A percentile compares a stretch with the other conserved stretches of the same genome.
Evolutionary conservation across 2,888 invertebrate genomes (phyloP).

Genomic region (Hylaea fasciaria): DNA sequence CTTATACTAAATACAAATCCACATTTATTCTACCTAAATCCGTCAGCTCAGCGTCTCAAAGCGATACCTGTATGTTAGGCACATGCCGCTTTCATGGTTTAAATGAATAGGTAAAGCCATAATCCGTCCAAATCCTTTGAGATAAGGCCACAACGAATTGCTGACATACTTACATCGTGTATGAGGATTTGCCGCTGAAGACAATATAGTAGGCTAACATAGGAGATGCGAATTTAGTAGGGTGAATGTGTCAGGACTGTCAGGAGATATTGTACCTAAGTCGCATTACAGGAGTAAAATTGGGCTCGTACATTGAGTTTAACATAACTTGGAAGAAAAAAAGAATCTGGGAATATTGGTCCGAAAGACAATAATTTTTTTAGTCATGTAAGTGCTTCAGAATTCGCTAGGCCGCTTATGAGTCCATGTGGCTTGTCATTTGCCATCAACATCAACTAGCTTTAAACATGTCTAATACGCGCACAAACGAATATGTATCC

Average conservation of each 20-base stretch:
- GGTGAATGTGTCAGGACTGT: neutral
- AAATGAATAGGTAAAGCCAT: constrained; percentile 37
- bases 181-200: constrained; percentile 26
- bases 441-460: too few relatives aligned
- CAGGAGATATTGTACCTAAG: neutral
- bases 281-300: neutral
- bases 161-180: constrained; percentile 27
- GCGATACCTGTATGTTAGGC: neutral
- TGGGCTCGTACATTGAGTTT: too few relatives aligned
- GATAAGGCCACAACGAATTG: constrained; percentile 38
- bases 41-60: constrained; percentile 1
- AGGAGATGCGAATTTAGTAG: constrained; percentile 4
- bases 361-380: too few relatives aligned
- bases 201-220: constrained; percentile 24
- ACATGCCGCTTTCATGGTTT: constrained; percentile 16
- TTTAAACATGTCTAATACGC: too few relatives aligned
- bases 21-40: neutral
- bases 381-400: too few relatives aligned
- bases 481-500: too few relatives aligned
- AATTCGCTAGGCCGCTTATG: too few relatives aligned
- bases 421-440: too few relatives aligned
- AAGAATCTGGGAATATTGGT: too few relatives aligned
- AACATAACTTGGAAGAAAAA: too few relatives aligned
- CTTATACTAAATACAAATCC: too few relatives aligned
- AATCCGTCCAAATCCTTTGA: constrained; percentile 35